Base-by-base conservation (phyloP, 2,113 vertebrate species). In the Anoura caudifer region DNA sequence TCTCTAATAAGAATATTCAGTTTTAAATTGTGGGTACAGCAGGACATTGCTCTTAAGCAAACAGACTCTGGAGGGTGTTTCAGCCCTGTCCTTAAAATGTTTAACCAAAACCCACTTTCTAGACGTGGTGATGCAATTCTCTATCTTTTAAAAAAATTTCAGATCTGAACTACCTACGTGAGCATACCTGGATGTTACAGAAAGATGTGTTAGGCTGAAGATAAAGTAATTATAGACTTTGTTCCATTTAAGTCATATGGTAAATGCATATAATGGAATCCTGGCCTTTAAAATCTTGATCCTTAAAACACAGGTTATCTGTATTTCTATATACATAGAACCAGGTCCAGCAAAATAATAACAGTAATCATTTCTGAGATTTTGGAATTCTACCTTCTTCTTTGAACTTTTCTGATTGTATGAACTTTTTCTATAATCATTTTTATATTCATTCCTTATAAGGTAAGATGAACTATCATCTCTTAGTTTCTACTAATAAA, bases 371-470 rank as follows among this genome's bases (percentile, higher is more conserved):
- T 47, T 91, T 91, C 47, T 76, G 31, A 82, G 22, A 87, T 87
- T 87, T 52, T 10, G 5, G 50, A 54, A 45, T 54, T 81, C 70
- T 75, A 90, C 17, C 61, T 61, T 45, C 50, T 36, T 52, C 59
- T 94, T 94, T 83, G 54, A 84, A 86, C 20, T 80, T 80, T 70
- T 72, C 63, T 79, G 56, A 87, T 43, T 85, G 4, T 45, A 50
- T 24, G 17, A 91, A 87, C 83, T 38, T 75, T 73, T 65, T 94
- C 20, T 45, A 95, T 17, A 50, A n/a, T 87, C 59, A 54, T 76
- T 94, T 90, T 91, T 90, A 52, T 33, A 41, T 87, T 88, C 63
- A 83, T 91, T 72, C 45, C 81, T 95, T 14, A 61, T 50, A 90
- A 52, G 16, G 13, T 28, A 95, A 80, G 36, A 90, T 82, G 52